Evolutionary conservation across 1,140 invertebrate genomes (phyloP), one percentile per base, ranked within the genome.

Genomic region (Fragariocoptes setiger): DNA sequence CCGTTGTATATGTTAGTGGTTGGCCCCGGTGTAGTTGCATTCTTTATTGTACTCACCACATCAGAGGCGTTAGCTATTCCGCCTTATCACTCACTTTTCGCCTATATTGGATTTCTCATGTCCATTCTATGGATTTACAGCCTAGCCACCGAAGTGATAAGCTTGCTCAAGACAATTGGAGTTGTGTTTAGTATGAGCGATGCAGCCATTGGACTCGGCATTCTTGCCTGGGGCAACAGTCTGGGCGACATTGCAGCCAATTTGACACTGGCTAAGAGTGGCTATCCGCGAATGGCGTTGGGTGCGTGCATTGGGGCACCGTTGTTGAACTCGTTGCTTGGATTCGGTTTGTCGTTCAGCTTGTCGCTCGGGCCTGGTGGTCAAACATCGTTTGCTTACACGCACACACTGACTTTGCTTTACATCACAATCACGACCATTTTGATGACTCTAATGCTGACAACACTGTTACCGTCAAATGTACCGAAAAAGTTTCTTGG

Each of bases 151-250:
- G 71, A 74, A 54, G 63, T 74, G 42, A 65, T 74, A 46, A 63
- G 62, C 41, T 57, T 70, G 19, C 53, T 74, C 17, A 50, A 60
- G 39, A 64, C 62, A 40, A 56, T 70, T 48, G 69, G 69, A 37
- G 57, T 65, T 40, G 61, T 65, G 12, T 62, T 68, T 42, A 58
- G 62, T 44, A 62, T 71, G 39, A 68, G 65, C 47, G 61, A 68
- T 50, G 62, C 65, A 35, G 68, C 71, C 53, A 55, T 74, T 13
- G 71, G 72, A 21, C 58, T 74, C 36, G 72, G 69, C 14, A 57
- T 73, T 20, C 58, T 74, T 15, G 69, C 72, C 0, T 72, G 69
- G 70, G 69, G 69, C 20, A 74, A 74, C 53, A 68, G 66, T 52
- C 57, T 74, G 40, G 66, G 68, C 47, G 67, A 67, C 69, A 57